Base-by-base conservation (phyloP, 2,888 invertebrate species). In the Ephialtes manifestator region DNA sequence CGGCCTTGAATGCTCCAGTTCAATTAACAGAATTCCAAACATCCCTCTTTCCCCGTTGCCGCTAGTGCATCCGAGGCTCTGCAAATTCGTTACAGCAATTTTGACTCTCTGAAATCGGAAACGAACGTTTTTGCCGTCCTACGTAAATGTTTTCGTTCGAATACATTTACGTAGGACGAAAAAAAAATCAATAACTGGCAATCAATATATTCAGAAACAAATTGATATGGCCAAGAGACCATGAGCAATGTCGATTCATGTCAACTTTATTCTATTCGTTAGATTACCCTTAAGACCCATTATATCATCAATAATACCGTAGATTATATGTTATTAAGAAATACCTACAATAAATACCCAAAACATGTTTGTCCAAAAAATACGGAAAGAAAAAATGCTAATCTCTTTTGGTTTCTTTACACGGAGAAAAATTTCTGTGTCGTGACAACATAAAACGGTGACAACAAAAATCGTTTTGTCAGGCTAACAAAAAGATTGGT, bases 1-100 rank as follows among this genome's bases (percentile, higher is more conserved):
- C 53, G 28, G n/a, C 35, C 81, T 83, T 82, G 85, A 72, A 86
- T 84, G 55, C 58, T 78, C 71, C 75, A 74, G 88, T 90, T 91
- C 88, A 90, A 91, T 90, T 89, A 91, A 89, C 88, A 88, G 88
- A 89, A 90, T 90, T 90, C 89, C 91, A 10, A 48, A 74, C 71
- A 18, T 43, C 67, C 28, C 48, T 39, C 55, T 55, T 8, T 11
- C 18, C 15, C 60, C 63, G 0, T 18, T 39, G 24, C 46, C 28
- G 53, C 4, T 65, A 20, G 11, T 13, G 24, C 39, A 39, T 51
- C 31, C 75, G n/a, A 15, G 31, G 18, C 24, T 63, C 20, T 46
- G 75, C 48, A 51, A 35, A 63, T 11, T 65, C 53, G 65, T 65
- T 39, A 10, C 65, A 18, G 65, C 51, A 28, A 55, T 18, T 51